Conservation (phyloP, 2,888 invertebrate genomes). For the Boloria euphrosyne region DNA sequence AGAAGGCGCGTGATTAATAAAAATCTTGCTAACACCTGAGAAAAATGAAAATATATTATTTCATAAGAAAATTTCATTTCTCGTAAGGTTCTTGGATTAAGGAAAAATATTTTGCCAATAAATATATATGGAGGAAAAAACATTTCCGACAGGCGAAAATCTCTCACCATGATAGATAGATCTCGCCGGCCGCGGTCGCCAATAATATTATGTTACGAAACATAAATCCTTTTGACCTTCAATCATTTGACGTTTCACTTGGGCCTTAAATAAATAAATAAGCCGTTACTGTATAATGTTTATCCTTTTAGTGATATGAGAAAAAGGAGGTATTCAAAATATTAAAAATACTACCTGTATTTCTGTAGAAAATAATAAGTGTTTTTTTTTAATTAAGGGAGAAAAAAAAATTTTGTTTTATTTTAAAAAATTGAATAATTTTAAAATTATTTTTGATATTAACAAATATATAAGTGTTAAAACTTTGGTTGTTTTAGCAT, state of each 20-base stretch:
- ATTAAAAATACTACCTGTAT: no score
- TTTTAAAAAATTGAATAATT: no score
- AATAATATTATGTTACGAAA: slow-evolving; percentile 2
- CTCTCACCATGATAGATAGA: neutral
- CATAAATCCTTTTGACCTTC: slow-evolving; percentile 8
- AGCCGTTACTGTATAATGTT: neutral
- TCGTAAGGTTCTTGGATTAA: neutral
- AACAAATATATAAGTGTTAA: no score
- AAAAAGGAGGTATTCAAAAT: no score
- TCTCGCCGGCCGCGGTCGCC: neutral
- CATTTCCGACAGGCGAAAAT: slow-evolving; percentile 10
- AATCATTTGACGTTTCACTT: slow-evolving; percentile 6
- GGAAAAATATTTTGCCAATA: slow-evolving; percentile 1
- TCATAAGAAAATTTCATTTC: slow-evolving; percentile 10
- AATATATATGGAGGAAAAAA: slow-evolving; percentile 6
- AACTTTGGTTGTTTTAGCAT: no score
- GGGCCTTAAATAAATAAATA: slow-evolving; percentile 6
- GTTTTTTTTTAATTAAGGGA: no score
- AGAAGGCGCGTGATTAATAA: no score
- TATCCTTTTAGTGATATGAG: no score
- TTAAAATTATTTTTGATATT: no score
- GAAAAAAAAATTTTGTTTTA: no score
- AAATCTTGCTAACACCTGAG: neutral
- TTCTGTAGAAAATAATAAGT: no score
- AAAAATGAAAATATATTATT: slow-evolving; percentile 8